phyloP scores from a whole-genome alignment of 2,797 vertebrate genomes.

The Danio albolineatus region DNA sequence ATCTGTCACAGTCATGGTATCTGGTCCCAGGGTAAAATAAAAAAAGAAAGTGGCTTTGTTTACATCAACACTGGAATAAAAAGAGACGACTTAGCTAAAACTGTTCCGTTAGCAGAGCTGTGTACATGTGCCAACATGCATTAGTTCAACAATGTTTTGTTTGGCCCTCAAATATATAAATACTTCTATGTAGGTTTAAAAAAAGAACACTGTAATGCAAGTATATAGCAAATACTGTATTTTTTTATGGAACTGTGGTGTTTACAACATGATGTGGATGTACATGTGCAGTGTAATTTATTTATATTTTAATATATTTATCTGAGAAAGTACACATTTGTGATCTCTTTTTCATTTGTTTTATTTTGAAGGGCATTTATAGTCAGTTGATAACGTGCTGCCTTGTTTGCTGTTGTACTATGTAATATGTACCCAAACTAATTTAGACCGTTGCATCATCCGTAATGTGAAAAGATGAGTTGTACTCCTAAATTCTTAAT shows the following conservation, averaged over 20 bases:
- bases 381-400: background rate
- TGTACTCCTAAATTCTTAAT: conserved; percentile 13
- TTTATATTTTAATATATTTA: conserved; percentile 49
- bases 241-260: conserved; percentile 44
- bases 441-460: conserved; percentile 5
- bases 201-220: conserved; percentile 28
- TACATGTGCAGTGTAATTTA: conserved; percentile 46
- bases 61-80: conserved; percentile 17
- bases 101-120: conserved; percentile 23
- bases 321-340: conserved; percentile 5
- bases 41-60: conserved; percentile 26
- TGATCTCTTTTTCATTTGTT: conserved; percentile 21
- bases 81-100: background rate
- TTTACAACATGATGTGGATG: conserved; percentile 28
- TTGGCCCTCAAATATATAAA: conserved; percentile 27
- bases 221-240: conserved; percentile 42
- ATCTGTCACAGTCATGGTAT: conserved; percentile 12
- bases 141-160: conserved; percentile 37
- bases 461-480: background rate
- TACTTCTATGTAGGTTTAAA: conserved; percentile 10
- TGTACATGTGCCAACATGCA: conserved; percentile 45
- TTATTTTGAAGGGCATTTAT: conserved; percentile 24
- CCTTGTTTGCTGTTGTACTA: conserved; percentile 15
- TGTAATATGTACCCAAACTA: conserved; percentile 6
- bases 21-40: conserved; percentile 16